Percentiles rank a stretch among this genome's conserved stretches.
Evolutionary conservation across 2,113 vertebrate genomes (phyloP).

Genomic region (Neogobius melanostomus): DNA sequence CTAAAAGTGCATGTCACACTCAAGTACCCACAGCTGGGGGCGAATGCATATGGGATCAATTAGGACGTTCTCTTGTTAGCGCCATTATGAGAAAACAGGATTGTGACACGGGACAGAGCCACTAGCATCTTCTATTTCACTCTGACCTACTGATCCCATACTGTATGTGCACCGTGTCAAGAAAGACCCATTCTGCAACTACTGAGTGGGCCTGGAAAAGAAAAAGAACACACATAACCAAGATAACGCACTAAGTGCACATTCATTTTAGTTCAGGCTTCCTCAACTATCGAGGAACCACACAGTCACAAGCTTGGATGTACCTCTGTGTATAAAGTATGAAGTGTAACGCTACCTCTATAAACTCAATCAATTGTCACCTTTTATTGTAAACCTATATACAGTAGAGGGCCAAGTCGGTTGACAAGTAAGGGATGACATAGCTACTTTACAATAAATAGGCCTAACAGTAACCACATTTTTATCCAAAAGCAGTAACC

Average conservation of each 20-base stretch:
- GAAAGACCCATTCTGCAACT: not conserved
- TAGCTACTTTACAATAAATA: no score
- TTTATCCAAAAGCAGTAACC: no score
- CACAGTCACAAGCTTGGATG: slow-evolving; percentile 8
- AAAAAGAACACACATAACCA: not conserved
- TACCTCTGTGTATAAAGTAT: not conserved
- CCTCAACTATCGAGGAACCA: not conserved
- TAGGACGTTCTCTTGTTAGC: slow-evolving; percentile 41
- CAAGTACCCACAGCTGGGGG: not conserved
- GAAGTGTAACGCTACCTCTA: not conserved
- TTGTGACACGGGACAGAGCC: slow-evolving; percentile 19
- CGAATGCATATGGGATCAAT: slow-evolving; percentile 22
- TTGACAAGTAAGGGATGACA: no score
- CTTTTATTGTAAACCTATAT: not conserved
- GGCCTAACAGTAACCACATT: no score
- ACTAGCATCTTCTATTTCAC: slow-evolving; percentile 64
- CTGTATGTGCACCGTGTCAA: not conserved
- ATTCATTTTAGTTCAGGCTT: no score
- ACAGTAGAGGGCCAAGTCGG: not conserved
- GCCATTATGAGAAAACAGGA: slow-evolving; percentile 39
- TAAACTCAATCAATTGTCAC: not conserved
- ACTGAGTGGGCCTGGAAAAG: not conserved
- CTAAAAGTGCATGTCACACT: slow-evolving; percentile 20
- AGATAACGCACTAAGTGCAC: not conserved
- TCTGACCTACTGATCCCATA: slow-evolving; percentile 23